Percentiles rank a stretch among this genome's conserved stretches.
phyloP scores from a whole-genome alignment of 2,797 vertebrate species.

The Trematomus bernacchii region DNA sequence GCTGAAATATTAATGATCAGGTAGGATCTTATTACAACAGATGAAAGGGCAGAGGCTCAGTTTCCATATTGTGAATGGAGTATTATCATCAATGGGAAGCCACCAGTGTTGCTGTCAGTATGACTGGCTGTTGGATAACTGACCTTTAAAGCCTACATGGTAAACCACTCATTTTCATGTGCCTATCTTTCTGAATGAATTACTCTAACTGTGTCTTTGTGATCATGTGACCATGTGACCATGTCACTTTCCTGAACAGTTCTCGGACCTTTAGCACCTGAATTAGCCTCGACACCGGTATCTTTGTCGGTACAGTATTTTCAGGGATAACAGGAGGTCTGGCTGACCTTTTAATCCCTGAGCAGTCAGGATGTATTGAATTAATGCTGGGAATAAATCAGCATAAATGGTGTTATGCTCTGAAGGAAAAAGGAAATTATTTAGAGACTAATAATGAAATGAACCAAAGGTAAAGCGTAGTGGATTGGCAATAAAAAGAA shows the following conservation, averaged over 20 bases:
- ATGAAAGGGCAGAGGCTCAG: constrained; percentile 37
- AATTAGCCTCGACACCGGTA: not conserved
- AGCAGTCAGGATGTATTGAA: constrained; percentile 3
- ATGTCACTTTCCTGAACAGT: not conserved
- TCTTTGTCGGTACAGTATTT: constrained; percentile 13
- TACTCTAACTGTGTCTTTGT: constrained; percentile 2
- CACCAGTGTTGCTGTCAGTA: constrained; percentile 2
- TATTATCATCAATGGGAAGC: constrained; percentile 20
- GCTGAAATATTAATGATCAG: constrained; percentile 31
- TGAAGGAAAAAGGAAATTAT: constrained; percentile 4
- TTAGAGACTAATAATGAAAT: constrained; percentile 25
- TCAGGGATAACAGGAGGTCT: not conserved
- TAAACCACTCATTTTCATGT: not conserved
- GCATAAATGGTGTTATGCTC: constrained; percentile 3
- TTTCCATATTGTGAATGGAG: constrained; percentile 31
- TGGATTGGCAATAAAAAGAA: constrained; percentile 36
- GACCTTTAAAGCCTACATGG: constrained; percentile 7
- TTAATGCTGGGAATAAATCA: constrained; percentile 1
- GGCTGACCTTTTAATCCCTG: constrained; percentile 26
- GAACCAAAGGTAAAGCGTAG: constrained; percentile 8
- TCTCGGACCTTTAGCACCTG: constrained; percentile 26
- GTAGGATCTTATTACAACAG: constrained; percentile 39
- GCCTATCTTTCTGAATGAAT: not conserved
- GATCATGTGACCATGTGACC: constrained; percentile 7
- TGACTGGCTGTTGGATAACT: not conserved